Conservation (phyloP, 1,140 invertebrate species). For the Fragariocoptes setiger region DNA sequence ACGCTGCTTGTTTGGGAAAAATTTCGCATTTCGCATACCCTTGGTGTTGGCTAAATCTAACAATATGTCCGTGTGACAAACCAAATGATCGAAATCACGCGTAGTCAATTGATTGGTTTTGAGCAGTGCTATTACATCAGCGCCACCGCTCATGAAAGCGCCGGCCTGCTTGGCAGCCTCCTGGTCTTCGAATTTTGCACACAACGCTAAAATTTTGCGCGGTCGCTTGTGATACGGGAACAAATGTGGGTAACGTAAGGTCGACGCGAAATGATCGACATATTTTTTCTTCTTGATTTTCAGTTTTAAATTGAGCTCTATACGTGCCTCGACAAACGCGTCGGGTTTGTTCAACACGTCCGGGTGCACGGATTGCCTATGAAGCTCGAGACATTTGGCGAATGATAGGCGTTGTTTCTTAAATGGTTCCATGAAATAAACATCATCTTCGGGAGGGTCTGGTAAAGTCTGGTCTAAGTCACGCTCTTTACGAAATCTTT, state of each 20-base stretch:
- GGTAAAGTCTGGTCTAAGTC: slow-evolving; percentile 1
- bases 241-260: slow-evolving; percentile 8
- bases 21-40: slow-evolving; percentile 36
- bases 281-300: slow-evolving; percentile 17
- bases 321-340: slow-evolving; percentile 25
- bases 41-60: slow-evolving; percentile 34
- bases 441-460: slow-evolving; percentile 8
- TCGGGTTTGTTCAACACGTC: slow-evolving; percentile 34
- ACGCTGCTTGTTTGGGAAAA: slow-evolving; percentile 27
- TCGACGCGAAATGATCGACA: slow-evolving; percentile 7
- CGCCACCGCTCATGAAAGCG: slow-evolving; percentile 8
- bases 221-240: slow-evolving; percentile 6
- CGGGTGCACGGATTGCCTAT: slow-evolving; percentile 39
- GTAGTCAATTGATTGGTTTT: slow-evolving; percentile 29
- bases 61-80: slow-evolving; percentile 41
- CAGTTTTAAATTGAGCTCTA: slow-evolving; percentile 38
- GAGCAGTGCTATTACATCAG: slow-evolving; percentile 10
- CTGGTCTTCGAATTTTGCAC: slow-evolving; percentile 10
- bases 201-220: slow-evolving; percentile 9
- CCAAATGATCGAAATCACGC: slow-evolving; percentile 33
- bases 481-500: slow-evolving; percentile 2
- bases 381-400: slow-evolving; percentile 32
- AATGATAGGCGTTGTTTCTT: slow-evolving; percentile 21
- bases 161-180: slow-evolving; percentile 9
- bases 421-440: slow-evolving; percentile 7